phyloP scores from a whole-genome alignment of 2,797 vertebrate genomes.

The Anas georgica region DNA sequence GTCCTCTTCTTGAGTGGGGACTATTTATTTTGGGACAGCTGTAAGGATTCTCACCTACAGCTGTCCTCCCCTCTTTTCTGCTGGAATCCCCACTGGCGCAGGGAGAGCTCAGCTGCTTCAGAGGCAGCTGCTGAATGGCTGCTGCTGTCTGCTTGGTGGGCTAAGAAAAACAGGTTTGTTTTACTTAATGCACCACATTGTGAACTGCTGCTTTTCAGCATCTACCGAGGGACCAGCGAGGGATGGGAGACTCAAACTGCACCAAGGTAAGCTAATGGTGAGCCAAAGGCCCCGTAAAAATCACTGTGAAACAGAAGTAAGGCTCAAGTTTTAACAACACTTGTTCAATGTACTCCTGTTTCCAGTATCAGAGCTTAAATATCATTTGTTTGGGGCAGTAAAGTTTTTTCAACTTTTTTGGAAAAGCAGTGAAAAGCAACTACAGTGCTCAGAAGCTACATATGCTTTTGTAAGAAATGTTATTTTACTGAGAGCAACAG shows the following conservation, averaged over 20 bases:
- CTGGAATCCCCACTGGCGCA: neutral
- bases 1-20: neutral
- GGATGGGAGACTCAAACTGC: neutral
- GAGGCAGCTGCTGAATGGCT: neutral
- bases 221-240: neutral
- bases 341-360: accelerated
- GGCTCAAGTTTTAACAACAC: neutral
- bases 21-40: neutral
- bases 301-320: neutral
- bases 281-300: neutral
- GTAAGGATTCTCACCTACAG: neutral
- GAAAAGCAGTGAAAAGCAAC: neutral
- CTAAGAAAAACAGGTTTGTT: neutral
- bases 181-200: accelerated
- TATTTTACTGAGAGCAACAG: neutral
- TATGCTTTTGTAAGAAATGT: neutral
- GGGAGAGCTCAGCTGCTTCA: neutral
- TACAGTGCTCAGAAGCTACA: neutral
- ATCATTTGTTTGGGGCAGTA: neutral
- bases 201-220: neutral
- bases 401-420: neutral
- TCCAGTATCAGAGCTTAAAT: neutral
- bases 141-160: neutral
- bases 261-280: neutral
- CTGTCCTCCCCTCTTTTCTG: neutral